Evolutionary conservation across 2,113 vertebrate genomes (phyloP).

Genomic region (Burhinus oedicnemus): DNA sequence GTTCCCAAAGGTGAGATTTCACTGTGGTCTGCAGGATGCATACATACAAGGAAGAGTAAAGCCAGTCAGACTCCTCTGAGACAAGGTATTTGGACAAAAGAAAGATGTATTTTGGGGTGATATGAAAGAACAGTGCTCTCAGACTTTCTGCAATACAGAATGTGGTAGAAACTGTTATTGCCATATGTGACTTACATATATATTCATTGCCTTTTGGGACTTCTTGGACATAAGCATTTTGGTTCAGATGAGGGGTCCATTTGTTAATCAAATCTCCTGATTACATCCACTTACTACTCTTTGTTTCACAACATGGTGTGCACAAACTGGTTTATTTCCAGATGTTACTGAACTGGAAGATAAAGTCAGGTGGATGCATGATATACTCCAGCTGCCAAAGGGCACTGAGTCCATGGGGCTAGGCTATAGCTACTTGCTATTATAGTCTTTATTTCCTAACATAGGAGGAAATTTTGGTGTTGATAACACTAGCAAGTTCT

Average conservation of each 20-base stretch:
- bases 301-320: fast-evolving
- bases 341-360: background rate
- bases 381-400: background rate
- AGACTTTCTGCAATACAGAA: background rate
- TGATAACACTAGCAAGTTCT: background rate
- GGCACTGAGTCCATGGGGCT: too few relatives aligned
- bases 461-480: background rate
- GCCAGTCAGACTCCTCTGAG: background rate
- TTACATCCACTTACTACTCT: background rate
- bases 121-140: background rate
- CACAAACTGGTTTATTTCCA: background rate
- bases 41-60: background rate
- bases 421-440: background rate
- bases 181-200: background rate
- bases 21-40: background rate
- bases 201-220: background rate
- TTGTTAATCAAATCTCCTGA: background rate
- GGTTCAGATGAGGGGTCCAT: background rate
- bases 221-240: background rate
- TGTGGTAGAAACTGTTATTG: background rate
- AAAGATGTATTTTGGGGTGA: background rate
- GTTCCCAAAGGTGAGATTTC: background rate
- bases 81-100: background rate
- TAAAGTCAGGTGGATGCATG: background rate
- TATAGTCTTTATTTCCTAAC: background rate